Conservation (phyloP, 2,113 vertebrate species). For the Erythrocercus mccallii region DNA sequence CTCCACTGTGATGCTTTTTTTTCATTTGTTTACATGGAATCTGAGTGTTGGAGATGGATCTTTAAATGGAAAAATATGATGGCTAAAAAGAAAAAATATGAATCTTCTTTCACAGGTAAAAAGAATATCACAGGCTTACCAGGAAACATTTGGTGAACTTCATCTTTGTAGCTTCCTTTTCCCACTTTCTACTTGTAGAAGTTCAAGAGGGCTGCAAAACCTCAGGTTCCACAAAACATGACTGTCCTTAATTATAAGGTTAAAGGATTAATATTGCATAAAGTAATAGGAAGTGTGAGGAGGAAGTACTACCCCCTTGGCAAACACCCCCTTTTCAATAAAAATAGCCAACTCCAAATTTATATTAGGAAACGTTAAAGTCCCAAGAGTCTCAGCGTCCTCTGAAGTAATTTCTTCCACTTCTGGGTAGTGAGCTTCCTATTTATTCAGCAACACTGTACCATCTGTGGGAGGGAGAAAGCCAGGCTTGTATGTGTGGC, state of each 20-base stretch:
- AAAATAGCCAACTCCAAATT: conserved; percentile 23
- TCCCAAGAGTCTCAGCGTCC: background rate
- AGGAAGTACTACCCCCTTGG: background rate
- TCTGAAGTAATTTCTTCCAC: conserved; percentile 41
- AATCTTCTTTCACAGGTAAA: background rate
- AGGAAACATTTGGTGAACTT: background rate
- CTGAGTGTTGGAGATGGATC: background rate
- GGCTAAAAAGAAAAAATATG: background rate
- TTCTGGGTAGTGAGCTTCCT: background rate
- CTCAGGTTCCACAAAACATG: conserved; percentile 2
- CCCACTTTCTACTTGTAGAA: background rate
- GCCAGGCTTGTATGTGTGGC: background rate
- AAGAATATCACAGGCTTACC: background rate
- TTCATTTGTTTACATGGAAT: background rate
- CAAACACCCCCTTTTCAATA: background rate
- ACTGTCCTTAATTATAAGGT: background rate
- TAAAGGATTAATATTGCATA: background rate
- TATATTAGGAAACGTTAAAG: background rate
- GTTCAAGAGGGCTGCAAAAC: conserved; percentile 18
- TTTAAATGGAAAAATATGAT: background rate
- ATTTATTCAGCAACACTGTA: conserved; percentile 19
- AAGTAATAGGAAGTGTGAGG: background rate
- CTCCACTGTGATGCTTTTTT: background rate
- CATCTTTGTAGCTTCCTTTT: background rate
- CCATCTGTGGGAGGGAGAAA: background rate